phyloP scores from a whole-genome alignment of 2,113 vertebrate genomes.

The Stomatorhinus ivindoensis region DNA sequence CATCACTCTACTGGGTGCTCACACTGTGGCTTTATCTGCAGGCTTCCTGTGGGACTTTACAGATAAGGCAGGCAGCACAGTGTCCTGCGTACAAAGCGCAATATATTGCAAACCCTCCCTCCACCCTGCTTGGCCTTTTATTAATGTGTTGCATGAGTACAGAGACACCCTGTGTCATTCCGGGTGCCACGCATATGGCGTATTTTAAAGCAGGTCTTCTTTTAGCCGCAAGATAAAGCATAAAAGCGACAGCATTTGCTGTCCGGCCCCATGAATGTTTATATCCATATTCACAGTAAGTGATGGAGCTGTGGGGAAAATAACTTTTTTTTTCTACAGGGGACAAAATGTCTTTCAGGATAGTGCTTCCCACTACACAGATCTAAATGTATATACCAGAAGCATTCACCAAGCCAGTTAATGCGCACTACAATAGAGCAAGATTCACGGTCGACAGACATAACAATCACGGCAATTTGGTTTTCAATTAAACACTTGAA shows the following conservation, averaged over 20 bases:
- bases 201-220: neutral
- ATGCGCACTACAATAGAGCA: neutral
- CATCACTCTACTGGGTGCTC: neutral
- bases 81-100: neutral
- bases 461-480: neutral
- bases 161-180: neutral
- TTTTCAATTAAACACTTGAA: neutral
- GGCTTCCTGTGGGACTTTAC: neutral
- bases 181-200: neutral
- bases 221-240: neutral
- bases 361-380: neutral
- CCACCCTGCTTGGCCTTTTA: neutral
- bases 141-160: neutral
- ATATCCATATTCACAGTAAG: neutral
- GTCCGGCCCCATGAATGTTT: neutral
- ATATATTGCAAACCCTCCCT: neutral
- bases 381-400: neutral
- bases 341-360: neutral
- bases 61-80: neutral
- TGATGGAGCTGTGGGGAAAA: neutral
- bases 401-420: neutral
- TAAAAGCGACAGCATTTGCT: neutral
- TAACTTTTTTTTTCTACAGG: neutral
- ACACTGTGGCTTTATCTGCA: neutral
- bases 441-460: neutral